A percentile compares a stretch with the other conserved stretches of the same genome.
These are phyloP conservation scores for Allobates femoralis DNA, from an alignment of 2,797 vertebrate genomes.

Conservation along the genomic window DNA sequence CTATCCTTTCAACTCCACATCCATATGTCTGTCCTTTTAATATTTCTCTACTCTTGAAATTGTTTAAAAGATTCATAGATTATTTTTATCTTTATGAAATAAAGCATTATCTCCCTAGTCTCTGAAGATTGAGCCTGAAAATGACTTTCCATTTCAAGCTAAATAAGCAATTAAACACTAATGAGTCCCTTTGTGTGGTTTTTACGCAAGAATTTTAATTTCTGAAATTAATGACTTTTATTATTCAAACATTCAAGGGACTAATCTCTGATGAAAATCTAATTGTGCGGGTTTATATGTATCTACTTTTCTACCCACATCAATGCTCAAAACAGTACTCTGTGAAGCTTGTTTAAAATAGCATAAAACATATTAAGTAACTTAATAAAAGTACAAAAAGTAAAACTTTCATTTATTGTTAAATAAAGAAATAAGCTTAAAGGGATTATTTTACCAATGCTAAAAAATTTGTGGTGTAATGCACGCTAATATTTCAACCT, in stretches of 20 bases:
- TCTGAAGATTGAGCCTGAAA: constrained; percentile 17
- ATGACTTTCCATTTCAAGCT: constrained; percentile 53
- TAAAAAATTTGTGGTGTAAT: no score
- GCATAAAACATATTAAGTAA: neutral
- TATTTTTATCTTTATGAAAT: constrained; percentile 38
- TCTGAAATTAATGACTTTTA: constrained; percentile 64
- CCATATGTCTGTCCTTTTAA: neutral
- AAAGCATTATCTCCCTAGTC: constrained; percentile 19
- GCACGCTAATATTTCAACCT: no score
- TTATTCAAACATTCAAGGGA: constrained; percentile 53
- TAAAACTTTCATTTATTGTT: constrained; percentile 11
- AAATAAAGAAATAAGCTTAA: neutral
- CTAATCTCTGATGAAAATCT: constrained; percentile 53
- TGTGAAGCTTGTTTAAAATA: neutral
- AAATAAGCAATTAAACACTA: constrained; percentile 61
- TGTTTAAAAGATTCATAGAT: constrained; percentile 14
- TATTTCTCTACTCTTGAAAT: neutral
- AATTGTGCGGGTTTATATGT: constrained; percentile 51
- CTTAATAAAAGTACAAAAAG: neutral
- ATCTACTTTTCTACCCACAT: constrained; percentile 25
- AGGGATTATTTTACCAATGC: no score
- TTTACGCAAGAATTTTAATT: constrained; percentile 59
- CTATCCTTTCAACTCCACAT: neutral
- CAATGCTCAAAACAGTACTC: neutral
- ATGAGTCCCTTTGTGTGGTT: constrained; percentile 61